These are phyloP conservation scores for Melanotaenia maccullochi DNA, from an alignment of 2,797 vertebrate genomes.

Conservation along the genomic window DNA sequence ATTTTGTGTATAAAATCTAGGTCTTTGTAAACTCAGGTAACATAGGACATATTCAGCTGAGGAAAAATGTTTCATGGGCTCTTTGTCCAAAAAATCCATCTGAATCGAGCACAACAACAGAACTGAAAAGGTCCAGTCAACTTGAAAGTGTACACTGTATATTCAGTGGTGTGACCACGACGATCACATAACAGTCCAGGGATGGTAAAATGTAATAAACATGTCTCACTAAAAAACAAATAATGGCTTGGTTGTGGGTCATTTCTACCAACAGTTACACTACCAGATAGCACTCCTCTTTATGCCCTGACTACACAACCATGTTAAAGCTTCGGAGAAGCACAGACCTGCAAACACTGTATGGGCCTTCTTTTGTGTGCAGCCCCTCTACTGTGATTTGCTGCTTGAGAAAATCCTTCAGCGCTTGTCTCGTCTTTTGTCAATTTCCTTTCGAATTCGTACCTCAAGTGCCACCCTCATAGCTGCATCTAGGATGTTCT, in stretches of 20 bases:
- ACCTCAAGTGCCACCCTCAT: slow-evolving; percentile 87
- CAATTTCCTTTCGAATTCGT: slow-evolving; percentile 88
- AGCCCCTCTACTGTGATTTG: slow-evolving; percentile 17
- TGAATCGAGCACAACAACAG: slow-evolving; percentile 4
- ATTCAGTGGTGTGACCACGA: slow-evolving; percentile 8
- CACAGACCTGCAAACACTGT: slow-evolving; percentile 19
- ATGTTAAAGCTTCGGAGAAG: slow-evolving; percentile 20
- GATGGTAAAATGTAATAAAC: slow-evolving; percentile 25
- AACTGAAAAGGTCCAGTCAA: slow-evolving; percentile 27
- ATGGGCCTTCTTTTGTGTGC: slow-evolving; percentile 33
- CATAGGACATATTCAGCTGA: slow-evolving; percentile 13
- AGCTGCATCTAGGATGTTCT: slow-evolving; percentile 85
- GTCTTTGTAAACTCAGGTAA: slow-evolving; percentile 53
- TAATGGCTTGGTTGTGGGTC: slow-evolving; percentile 10
- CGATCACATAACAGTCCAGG: slow-evolving; percentile 35
- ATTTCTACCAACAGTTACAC: slow-evolving; percentile 34
- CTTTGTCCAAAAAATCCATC: slow-evolving; percentile 25
- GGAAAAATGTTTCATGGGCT: slow-evolving; percentile 4
- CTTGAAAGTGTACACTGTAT: slow-evolving; percentile 15
- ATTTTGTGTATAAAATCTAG: slow-evolving; percentile 44
- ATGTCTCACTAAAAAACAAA: slow-evolving; percentile 23
- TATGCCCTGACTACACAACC: slow-evolving; percentile 11
- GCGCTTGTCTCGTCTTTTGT: slow-evolving; percentile 85
- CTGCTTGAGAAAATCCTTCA: slow-evolving; percentile 66
- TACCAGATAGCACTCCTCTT: slow-evolving; percentile 27